Percentiles rank a stretch among this genome's conserved stretches.
Conservation (phyloP, 2,797 vertebrate genomes). For the Darevskia mixta region DNA sequence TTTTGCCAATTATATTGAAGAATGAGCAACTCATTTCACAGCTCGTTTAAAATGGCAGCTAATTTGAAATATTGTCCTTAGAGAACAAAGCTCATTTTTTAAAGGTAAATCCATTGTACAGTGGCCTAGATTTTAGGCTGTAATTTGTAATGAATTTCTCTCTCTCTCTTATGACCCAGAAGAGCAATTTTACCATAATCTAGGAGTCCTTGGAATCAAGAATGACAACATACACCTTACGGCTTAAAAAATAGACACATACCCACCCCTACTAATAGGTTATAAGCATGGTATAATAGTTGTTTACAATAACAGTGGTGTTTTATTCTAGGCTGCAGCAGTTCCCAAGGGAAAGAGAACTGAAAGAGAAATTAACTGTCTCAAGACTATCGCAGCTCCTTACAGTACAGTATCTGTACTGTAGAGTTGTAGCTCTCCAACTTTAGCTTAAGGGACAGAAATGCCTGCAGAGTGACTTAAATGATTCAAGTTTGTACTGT, state of each 20-base stretch:
- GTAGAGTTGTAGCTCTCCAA: not conserved
- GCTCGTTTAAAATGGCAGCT: conserved; percentile 40
- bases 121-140: conserved; percentile 29
- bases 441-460: not conserved
- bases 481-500: not conserved
- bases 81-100: conserved; percentile 26
- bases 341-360: not conserved
- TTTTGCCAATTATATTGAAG: not conserved
- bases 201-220: conserved; percentile 22
- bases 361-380: not conserved
- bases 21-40: conserved; percentile 23
- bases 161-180: conserved; percentile 34
- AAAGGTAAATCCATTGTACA: not conserved
- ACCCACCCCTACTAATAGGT: too few species aligned
- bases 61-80: conserved; percentile 30
- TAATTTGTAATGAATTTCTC: conserved; percentile 6
- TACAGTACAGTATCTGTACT: not conserved
- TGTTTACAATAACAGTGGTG: too few species aligned
- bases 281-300: too few species aligned
- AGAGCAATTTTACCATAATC: conserved; percentile 34
- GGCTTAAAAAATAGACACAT: not conserved
- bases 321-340: conserved; percentile 16
- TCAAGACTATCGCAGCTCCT: not conserved
- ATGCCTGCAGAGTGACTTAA: not conserved
- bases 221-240: conserved; percentile 39